Percentiles rank a stretch among this genome's conserved stretches.
Evolutionary conservation across 2,113 vertebrate genomes (phyloP).

Genomic region (Okapia johnstoni): DNA sequence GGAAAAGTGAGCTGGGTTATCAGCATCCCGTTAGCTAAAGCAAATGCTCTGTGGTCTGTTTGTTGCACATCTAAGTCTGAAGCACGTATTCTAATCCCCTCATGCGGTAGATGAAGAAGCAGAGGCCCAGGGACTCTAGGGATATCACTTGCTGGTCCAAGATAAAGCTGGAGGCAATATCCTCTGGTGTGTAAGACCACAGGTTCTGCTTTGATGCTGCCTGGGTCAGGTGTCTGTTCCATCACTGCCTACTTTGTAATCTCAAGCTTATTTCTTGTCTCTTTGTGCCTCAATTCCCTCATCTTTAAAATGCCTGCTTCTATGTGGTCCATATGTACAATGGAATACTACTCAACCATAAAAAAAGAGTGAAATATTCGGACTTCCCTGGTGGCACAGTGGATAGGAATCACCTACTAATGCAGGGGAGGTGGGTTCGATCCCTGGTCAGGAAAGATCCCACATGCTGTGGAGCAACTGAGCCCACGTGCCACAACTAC

Average conservation of each 20-base stretch:
- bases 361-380: not conserved
- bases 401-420: not conserved
- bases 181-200: not conserved
- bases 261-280: not conserved
- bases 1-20: not conserved
- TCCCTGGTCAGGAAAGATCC: not conserved
- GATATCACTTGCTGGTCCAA: not conserved
- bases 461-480: not conserved
- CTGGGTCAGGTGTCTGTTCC: not conserved
- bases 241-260: not conserved
- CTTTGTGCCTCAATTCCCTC: not conserved
- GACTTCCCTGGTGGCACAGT: not conserved
- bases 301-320: not conserved
- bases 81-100: not conserved
- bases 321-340: too few relatives aligned
- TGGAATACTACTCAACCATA: not conserved
- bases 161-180: not conserved
- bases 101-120: not conserved
- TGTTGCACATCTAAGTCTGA: not conserved
- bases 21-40: not conserved
- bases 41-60: not conserved
- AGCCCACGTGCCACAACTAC: not conserved
- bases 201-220: not conserved
- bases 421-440: not conserved
- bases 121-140: not conserved